Evolutionary conservation across 2,888 invertebrate species (phyloP), one percentile per base, ranked within the genome.

Genomic region (Drosophila percnosoma): DNA sequence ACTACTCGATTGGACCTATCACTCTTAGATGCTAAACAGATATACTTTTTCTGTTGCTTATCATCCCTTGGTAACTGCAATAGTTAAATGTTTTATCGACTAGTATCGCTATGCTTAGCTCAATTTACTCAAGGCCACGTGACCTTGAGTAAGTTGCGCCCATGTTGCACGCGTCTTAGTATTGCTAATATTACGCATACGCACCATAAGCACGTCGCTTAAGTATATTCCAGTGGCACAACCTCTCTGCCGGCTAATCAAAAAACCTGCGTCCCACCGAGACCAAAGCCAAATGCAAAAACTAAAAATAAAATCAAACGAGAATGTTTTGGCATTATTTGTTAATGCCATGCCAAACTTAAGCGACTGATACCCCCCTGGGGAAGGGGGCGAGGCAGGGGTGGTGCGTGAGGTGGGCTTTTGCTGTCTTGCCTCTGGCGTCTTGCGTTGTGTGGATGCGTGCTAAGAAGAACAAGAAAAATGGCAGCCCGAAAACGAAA

Each of bases 301-400:
- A 18, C 24, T 8, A 29, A 24, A 51, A 48, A 29, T 60, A 49
- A 69, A 67, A 73, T 67, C 69, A 79, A 86, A 83, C 59, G 72
- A 73, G 80, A 62, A 74, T 80, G 74, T 76, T 87, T 80, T 89
- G 80, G 55, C 71, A 84, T 84, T 84, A 89, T 87, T 82, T 87
- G 82, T 63, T 49, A 57, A 57, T 68, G 72, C 31, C 54, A 57
- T 34, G 24, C 40, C 53, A 42, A 48, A 53, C 5, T 27, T 33
- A 29, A 36, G 40, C 29, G 49, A 49, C 11, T 38, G 11, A 42
- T n/a, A 13, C 11, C 42, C 21, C 15, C 24, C 10, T 21, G 8
- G 36, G 34, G 48, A 21, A 10, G 6, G 62, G 40, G 48, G 27
- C 31, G 29, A 33, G 42, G 24, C 18, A 13, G 29, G 36, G 34